Evolutionary conservation across 2,797 vertebrate species (phyloP).

Genomic region (Anisognathus igniventris): DNA sequence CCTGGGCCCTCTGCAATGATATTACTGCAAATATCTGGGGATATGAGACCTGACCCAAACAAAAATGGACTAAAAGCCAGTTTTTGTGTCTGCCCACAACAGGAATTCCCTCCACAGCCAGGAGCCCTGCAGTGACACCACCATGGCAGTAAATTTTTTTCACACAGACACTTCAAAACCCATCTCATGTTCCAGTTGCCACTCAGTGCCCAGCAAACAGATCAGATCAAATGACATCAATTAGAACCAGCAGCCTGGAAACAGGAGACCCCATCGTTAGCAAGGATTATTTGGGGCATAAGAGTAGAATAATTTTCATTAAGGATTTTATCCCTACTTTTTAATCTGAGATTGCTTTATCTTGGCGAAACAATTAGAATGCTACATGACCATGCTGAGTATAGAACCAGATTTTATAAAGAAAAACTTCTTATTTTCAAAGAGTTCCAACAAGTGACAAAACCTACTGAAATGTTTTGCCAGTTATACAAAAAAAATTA

Average conservation of each 20-base stretch:
- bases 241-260: background rate
- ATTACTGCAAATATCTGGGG: background rate
- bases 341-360: background rate
- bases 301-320: fast-evolving
- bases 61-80: background rate
- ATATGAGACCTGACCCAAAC: fast-evolving
- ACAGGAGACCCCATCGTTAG: background rate
- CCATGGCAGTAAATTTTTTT: background rate
- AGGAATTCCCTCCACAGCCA: background rate
- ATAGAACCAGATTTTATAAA: background rate
- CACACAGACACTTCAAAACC: background rate
- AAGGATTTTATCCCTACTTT: background rate
- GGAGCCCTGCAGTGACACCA: background rate
- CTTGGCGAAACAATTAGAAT: background rate
- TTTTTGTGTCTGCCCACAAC: background rate
- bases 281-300: background rate
- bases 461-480: background rate
- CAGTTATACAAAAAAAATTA: background rate
- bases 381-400: background rate
- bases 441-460: background rate
- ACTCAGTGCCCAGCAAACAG: background rate
- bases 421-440: background rate
- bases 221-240: background rate
- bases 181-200: background rate
- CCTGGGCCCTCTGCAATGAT: background rate